These are phyloP conservation scores for Eulemur rufifrons DNA, from an alignment of 2,113 vertebrate species.

Conservation along the genomic window DNA sequence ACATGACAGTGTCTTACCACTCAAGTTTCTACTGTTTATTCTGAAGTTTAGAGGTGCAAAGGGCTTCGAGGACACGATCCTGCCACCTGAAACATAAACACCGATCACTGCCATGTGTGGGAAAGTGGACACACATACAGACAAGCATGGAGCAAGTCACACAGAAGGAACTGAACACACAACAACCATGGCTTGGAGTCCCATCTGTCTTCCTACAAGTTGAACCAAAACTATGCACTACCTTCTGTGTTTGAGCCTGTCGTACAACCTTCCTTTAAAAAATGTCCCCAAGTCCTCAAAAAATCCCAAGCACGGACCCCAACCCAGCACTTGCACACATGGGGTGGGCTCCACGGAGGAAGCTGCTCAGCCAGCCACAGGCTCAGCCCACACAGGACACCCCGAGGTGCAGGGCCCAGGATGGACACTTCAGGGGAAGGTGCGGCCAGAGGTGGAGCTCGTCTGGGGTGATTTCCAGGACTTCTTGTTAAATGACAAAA, in stretches of 20 bases:
- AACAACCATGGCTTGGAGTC: neutral
- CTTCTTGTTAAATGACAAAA: neutral
- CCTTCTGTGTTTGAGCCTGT: neutral
- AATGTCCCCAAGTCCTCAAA: neutral
- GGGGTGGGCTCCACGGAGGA: too few species aligned
- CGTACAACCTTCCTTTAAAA: neutral
- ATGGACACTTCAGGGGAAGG: neutral
- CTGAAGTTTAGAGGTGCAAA: slow-evolving; percentile 99
- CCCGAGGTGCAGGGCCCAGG: too few species aligned
- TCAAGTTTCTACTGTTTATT: slow-evolving; percentile 99
- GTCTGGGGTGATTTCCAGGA: neutral
- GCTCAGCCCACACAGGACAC: too few species aligned
- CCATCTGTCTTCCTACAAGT: neutral
- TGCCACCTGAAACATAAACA: slow-evolving; percentile 90
- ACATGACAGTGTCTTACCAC: slow-evolving; percentile 86
- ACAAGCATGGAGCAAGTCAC: neutral
- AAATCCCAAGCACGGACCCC: neutral
- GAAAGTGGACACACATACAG: neutral
- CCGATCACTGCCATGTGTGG: neutral
- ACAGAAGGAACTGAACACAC: neutral
- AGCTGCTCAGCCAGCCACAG: neutral
- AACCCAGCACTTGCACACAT: too few species aligned
- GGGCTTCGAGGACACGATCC: slow-evolving; percentile 99
- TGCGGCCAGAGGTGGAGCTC: neutral
- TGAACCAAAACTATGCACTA: neutral